Evolutionary conservation across 2,113 vertebrate species (phyloP).

Genomic region (Eulemur rufifrons): DNA sequence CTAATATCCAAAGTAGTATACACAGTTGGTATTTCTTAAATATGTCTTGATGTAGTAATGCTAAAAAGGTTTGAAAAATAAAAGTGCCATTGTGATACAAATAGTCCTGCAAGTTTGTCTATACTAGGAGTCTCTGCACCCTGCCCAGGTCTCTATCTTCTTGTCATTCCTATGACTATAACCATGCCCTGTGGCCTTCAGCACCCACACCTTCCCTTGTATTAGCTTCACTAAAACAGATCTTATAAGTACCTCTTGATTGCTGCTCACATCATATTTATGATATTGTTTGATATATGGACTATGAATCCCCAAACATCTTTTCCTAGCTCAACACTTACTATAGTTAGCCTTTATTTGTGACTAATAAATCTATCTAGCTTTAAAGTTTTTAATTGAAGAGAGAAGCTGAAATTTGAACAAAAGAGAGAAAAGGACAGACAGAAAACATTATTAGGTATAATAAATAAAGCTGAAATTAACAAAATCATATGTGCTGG

Average conservation of each 20-base stretch:
- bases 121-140: not conserved
- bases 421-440: not conserved
- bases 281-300: no score
- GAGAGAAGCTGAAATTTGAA: not conserved
- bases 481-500: not conserved
- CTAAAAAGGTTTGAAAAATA: not conserved
- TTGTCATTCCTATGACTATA: not conserved
- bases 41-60: not conserved
- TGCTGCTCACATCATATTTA: not conserved
- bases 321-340: not conserved
- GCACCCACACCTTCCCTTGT: not conserved
- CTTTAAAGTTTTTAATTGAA: not conserved
- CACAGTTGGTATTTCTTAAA: not conserved
- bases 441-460: not conserved
- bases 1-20: not conserved
- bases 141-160: not conserved
- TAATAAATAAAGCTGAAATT: not conserved
- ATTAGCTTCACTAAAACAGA: not conserved
- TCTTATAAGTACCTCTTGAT: not conserved
- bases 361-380: not conserved
- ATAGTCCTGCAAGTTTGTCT: not conserved
- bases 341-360: not conserved
- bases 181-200: no score
- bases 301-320: not conserved
- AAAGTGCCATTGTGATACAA: not conserved